Evolutionary conservation across 2,797 vertebrate species (phyloP), one percentile per base, ranked within the genome.

Genomic region (Mus spretus): DNA sequence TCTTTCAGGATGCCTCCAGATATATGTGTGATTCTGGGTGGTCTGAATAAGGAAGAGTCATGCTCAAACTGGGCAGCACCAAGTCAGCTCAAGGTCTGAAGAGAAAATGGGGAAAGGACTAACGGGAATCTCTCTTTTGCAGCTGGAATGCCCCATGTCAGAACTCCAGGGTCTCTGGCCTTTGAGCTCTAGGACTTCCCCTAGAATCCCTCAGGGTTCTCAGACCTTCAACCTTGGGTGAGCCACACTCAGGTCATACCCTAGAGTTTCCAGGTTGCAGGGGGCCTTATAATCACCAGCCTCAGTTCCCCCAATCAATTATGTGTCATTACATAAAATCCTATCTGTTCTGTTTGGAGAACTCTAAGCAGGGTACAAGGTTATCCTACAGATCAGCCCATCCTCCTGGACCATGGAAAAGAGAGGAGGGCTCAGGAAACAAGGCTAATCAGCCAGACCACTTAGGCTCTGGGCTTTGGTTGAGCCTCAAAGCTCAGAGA

Each of bases 381-480:
- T 37, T 17, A 81, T 67, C 47, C 74, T 44, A 2, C 3, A 13
- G 15, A 22, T 50, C 34, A 31, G 2, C 24, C 12, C 19, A 53
- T 11, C 0, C 53, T 55, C 59, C 65, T 61, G 28, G 22, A 19
- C 34, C 79, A 40, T n/a, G 1, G 6, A 34, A 59, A 63, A 31
- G 15, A 70, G 67, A 72, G 37, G 59, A 81, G 63, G 75, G 37
- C 22, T 4, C 0, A 28, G 34, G 34, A 11, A 6, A 72, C 61
- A 26, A n/a, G 31, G 19, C 34, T 2, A 1, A 37, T n/a, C 50
- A 37, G 37, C 8, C 0, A 0, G 4, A 31, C 37, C 22, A 3
- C 31, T 34, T 0, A 11, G 65, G 44, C 55, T 81, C 24, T 9
- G 2, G 44, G 67, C 2, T 11, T 11, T 0, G 4, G 55, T 34